These are phyloP conservation scores for Drosophila nasuta DNA, from an alignment of 1,140 invertebrate species.

Conservation along the genomic window DNA sequence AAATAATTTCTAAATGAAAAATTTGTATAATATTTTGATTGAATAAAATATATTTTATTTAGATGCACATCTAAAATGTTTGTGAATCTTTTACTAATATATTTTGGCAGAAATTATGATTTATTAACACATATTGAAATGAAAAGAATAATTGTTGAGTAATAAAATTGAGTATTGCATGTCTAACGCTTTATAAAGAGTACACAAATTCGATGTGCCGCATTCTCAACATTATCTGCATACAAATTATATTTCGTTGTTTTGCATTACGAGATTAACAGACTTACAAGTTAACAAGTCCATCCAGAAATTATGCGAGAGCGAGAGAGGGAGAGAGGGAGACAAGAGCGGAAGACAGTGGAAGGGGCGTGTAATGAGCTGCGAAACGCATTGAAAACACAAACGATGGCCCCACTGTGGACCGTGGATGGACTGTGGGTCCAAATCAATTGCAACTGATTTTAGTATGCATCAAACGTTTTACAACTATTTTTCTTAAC, in stretches of 20 bases:
- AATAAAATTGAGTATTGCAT: background rate
- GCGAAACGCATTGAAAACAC: constrained; percentile 59
- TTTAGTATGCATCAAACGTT: constrained; percentile 81
- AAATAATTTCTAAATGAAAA: too few relatives aligned
- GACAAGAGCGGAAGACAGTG: background rate
- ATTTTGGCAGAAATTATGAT: too few relatives aligned
- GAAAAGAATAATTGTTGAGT: too few relatives aligned
- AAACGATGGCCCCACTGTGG: constrained; percentile 17
- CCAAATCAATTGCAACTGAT: constrained; percentile 74
- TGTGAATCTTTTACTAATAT: too few relatives aligned
- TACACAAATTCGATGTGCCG: too few relatives aligned
- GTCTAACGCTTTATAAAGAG: too few relatives aligned
- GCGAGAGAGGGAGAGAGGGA: background rate
- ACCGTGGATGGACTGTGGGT: constrained; percentile 3
- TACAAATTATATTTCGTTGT: constrained; percentile 19
- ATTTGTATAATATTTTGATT: too few relatives aligned
- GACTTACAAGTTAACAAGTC: constrained; percentile 50
- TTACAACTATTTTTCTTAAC: constrained; percentile 83
- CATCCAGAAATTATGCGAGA: constrained; percentile 9
- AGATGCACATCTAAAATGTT: too few relatives aligned
- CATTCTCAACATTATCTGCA: background rate
- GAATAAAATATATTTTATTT: too few relatives aligned
- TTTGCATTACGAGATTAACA: constrained; percentile 36
- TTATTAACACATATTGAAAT: too few relatives aligned
- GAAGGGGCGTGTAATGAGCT: constrained; percentile 69